Base-by-base conservation (phyloP, 2,888 invertebrate genomes). In the Acleris sparsana region DNA sequence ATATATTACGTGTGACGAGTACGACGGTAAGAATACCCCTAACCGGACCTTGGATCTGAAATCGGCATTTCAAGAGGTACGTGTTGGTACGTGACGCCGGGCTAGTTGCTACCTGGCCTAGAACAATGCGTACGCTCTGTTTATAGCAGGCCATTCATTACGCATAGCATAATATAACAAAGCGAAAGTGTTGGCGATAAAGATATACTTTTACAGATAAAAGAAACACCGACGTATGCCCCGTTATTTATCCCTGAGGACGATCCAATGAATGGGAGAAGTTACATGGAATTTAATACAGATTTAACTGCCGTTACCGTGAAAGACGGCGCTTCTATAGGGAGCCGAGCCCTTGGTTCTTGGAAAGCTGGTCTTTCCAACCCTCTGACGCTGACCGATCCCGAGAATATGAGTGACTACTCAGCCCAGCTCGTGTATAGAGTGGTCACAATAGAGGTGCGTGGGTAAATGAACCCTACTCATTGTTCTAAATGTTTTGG, bases 341-440 rank as follows among this genome's bases (percentile, higher is more conserved):
- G 95, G 71, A 95, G 96, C 52, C 94, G 94, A 68, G 87, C 93
- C 17, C 87, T 97, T 68, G 97, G 97, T 49, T 94, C 94, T 5
- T 97, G 97, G 97, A 94, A 94, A 73, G 95, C 97, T 16, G 96
- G 96, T 22, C 93, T 97, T 29, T 93, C 95, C 67, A 94, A 94
- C 46, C 94, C 94, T 13, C 86, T 97, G 62, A 89, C 94, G 56
- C 94, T 95, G 73, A 93, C 93, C 71, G 94, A 95, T 84, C 94
- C 94, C 53, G 93, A 93, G 72, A 94, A 94, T 59, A 95, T 96
- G 93, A 94, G 93, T 73, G 96, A 96, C 84, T 95, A 96, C 73
- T 95, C 96, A 0, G 97, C 97, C 4, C 95, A 96, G 75, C 95
- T 96, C 39, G 96, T 96, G n/a, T 98, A 98, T 88, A 94, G 97